Evolutionary conservation across 2,797 vertebrate species (phyloP).

Genomic region (Fundulus diaphanus): DNA sequence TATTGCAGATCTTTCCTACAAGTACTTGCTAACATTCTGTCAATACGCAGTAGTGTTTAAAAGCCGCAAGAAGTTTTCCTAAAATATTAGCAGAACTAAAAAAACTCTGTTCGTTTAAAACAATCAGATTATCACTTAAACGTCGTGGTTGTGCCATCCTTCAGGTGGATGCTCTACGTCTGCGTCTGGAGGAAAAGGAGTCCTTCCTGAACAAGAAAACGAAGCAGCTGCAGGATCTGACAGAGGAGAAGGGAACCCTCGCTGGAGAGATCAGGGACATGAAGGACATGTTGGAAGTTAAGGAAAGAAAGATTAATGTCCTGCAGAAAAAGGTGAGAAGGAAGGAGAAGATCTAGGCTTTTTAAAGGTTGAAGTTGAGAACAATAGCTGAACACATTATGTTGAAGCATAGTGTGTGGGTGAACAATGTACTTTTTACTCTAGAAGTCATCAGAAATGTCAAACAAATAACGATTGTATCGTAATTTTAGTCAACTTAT

Average conservation of each 20-base stretch:
- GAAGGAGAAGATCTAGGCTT: not conserved
- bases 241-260: slow-evolving; percentile 97
- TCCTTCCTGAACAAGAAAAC: slow-evolving; percentile 98
- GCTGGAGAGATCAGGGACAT: slow-evolving; percentile 98
- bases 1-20: not conserved
- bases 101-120: not conserved
- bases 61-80: not conserved
- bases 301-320: slow-evolving; percentile 98
- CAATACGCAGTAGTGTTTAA: not conserved
- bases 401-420: not conserved
- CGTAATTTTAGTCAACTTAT: not conserved
- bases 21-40: not conserved
- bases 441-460: not conserved
- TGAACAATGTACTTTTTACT: not conserved
- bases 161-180: slow-evolving; percentile 95
- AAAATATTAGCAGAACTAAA: not conserved
- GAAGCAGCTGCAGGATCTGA: slow-evolving; percentile 98
- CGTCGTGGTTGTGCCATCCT: slow-evolving; percentile 3
- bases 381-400: not conserved
- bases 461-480: not conserved
- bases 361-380: not conserved
- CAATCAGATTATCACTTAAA: not conserved
- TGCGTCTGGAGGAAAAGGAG: slow-evolving; percentile 97
- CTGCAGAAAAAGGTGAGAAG: slow-evolving; percentile 95
- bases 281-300: slow-evolving; percentile 99